Base-by-base conservation (phyloP, 1,140 invertebrate genomes). In the Camponotus vicinus region DNA sequence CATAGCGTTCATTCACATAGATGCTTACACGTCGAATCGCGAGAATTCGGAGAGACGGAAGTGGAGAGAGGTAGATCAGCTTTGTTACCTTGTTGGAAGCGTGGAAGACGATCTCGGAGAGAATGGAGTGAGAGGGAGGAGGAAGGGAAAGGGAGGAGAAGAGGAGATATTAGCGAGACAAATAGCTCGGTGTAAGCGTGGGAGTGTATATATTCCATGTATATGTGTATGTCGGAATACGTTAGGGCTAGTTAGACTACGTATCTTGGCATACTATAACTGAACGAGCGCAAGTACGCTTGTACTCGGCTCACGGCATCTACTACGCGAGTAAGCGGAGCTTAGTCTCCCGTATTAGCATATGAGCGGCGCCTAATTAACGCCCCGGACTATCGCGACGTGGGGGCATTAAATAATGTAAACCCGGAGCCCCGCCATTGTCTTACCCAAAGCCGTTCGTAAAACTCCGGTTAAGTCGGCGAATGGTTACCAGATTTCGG, bases 361-460 rank as follows among this genome's bases (percentile, higher is more conserved):
- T 94, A 94, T 92, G 93, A 94, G 93, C 92, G 82, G 89, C 86
- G 91, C 92, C 93, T 94, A 94, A 94, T 94, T 94, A 94, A 94
- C 93, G 91, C 92, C 89, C 89, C 91, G 88, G 49, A 90, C 90
- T 90, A 88, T 87, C 85, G 71, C 82, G 77, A 71, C 84, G 34
- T 40, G 59, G 42, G 66, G 77, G 91, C 86, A 88, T 90, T 91
- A 92, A 93, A 93, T 93, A 91, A 91, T 89, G 90, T 89, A 89
- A 93, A 93, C 90, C 91, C 87, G 89, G 89, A 87, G 88, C 92
- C 89, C 82, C 89, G 91, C 93, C 89, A 93, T 94, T 94, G 93
- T 94, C 93, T 93, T 92, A 91, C 88, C 88, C 82, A 92, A 93
- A 93, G 92, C 92, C 91, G 89, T 93, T 93, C 90, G 90, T 93